Base-by-base conservation (phyloP, 2,888 invertebrate genomes). In the Apamea epomidion region DNA sequence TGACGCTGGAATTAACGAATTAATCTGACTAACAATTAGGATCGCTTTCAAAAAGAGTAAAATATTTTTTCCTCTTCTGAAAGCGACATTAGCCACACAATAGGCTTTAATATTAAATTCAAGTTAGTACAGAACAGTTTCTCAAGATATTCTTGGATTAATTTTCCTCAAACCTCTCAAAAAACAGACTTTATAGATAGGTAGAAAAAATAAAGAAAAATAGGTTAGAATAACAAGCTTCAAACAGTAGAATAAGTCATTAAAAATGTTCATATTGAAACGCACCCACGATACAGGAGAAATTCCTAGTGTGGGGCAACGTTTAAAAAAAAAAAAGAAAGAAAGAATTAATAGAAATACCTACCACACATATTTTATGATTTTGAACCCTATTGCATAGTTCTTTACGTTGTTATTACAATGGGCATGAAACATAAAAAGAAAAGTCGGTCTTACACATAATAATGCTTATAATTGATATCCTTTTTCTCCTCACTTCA, bases 401-500 rank as follows among this genome's bases (percentile, higher is more conserved):
- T 25, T 18, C 0, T n/a, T 64, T 12, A 32, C 5, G 75, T 14
- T 21, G 3, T 45, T 65, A 74, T 54, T 60, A 51, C 58, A 69
- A 69, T 60, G 29, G 48, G 65, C 3, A 32, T 18, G 25, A 45
- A 80, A 45, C n/a, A 78, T 58, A 5, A 74, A 62, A 6, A 74
- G 18, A 8, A 60, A 42, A 65, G 12, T 18, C 10, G 1, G 10
- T 12, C 42, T 42, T 10, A 12, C 37, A 21, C 18, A 29, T 72
- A 54, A 65, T 74, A 60, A 48, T 64, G n/a, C 60, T 37, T 71
- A 74, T 82, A 77, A 80, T 83, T 83, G 80, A 73, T 80, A 69
- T 69, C 29, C 42, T 3, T 72, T 82, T 80, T 76, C 64, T 48
- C 45, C n/a, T 62, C 82, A 69, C 70, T 48, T 60, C 62, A 71